phyloP scores from a whole-genome alignment of 2,888 invertebrate genomes.

The Athrips mouffetella region DNA sequence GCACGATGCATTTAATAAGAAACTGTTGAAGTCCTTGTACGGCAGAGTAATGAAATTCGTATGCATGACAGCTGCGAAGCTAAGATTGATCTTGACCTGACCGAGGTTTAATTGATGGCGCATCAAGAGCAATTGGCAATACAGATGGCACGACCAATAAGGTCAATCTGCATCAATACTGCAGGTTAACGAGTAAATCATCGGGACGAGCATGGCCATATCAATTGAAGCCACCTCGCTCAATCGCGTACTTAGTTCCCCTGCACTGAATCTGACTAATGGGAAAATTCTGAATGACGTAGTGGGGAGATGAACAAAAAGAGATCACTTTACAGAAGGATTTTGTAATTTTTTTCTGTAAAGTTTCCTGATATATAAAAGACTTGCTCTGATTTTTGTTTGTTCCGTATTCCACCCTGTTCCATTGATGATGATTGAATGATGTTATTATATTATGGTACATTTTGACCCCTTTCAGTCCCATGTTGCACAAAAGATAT shows the following conservation, averaged over 20 bases:
- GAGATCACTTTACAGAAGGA: background rate
- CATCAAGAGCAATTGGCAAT: constrained; percentile 43
- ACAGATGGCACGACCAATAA: constrained; percentile 52
- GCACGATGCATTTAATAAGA: too few relatives aligned
- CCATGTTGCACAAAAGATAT: background rate
- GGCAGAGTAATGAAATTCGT: too few relatives aligned
- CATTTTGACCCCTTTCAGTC: too few relatives aligned
- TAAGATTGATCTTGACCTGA: constrained; percentile 11
- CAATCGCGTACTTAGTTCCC: too few relatives aligned
- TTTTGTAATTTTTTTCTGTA: background rate
- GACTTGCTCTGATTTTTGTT: background rate
- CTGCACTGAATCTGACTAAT: constrained; percentile 16
- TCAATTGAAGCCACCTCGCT: constrained; percentile 50
- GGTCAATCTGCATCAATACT: constrained; percentile 63
- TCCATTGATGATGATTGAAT: too few relatives aligned
- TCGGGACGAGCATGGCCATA: constrained; percentile 60
- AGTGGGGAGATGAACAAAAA: background rate
- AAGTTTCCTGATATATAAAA: background rate
- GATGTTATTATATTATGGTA: too few relatives aligned
- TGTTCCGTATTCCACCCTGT: too few relatives aligned
- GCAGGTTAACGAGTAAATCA: constrained; percentile 73
- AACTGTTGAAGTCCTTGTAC: too few relatives aligned
- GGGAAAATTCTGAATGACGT: background rate
- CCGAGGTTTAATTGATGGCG: constrained; percentile 17
- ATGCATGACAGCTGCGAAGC: too few relatives aligned